A percentile compares a stretch with the other conserved stretches of the same genome.
These are phyloP conservation scores for Geopemphigus sp. DNA, from an alignment of 1,140 invertebrate species.

Conservation along the genomic window DNA sequence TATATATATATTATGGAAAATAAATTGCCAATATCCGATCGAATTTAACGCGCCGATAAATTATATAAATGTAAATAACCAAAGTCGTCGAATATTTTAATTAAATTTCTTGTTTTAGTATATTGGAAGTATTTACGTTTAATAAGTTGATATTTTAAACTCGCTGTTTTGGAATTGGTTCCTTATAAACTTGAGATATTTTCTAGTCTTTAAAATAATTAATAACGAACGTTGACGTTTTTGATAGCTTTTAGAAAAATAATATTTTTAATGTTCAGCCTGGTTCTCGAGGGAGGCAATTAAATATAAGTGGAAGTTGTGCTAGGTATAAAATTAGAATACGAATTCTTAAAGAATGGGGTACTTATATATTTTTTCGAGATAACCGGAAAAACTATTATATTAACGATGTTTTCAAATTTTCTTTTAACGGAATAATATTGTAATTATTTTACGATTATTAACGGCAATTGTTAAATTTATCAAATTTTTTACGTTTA, in stretches of 20 bases:
- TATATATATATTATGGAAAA: slow-evolving; percentile 21
- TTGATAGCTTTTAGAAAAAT: slow-evolving; percentile 17
- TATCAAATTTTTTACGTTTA: not conserved
- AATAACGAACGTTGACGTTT: slow-evolving; percentile 12
- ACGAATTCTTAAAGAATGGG: not conserved
- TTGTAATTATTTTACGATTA: not conserved
- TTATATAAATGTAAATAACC: not conserved
- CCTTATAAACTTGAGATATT: not conserved
- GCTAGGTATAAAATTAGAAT: not conserved
- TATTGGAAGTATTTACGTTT: not conserved
- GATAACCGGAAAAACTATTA: not conserved
- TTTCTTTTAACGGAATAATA: not conserved
- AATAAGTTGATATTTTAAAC: slow-evolving; percentile 11
- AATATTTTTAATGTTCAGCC: not conserved
- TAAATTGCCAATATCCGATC: slow-evolving; percentile 25
- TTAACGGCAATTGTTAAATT: not conserved
- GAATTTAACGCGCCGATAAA: slow-evolving; percentile 12
- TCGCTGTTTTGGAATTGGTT: not conserved
- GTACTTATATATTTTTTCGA: not conserved
- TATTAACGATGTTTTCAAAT: not conserved
- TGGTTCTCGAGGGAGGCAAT: slow-evolving; percentile 2
- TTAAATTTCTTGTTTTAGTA: not conserved
- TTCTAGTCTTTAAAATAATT: slow-evolving; percentile 19
- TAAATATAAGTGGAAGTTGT: not conserved
- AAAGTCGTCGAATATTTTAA: not conserved